phyloP scores from a whole-genome alignment of 1,140 invertebrate species.

The Pteromalus puparum region DNA sequence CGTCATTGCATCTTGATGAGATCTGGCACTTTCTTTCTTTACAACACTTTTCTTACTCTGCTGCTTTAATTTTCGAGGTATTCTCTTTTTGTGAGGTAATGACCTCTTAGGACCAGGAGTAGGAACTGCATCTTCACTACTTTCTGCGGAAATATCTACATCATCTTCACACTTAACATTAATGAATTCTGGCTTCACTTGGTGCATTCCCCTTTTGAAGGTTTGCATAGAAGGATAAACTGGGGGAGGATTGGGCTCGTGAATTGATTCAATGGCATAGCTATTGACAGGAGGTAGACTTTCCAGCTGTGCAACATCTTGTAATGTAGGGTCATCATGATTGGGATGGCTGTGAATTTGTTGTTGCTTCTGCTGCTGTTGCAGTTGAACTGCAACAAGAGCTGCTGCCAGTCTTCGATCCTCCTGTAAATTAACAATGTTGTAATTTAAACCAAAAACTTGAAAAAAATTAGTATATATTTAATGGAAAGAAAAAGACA shows the following conservation, averaged over 20 bases:
- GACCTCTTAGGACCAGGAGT: slow-evolving; percentile 71
- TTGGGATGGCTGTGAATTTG: slow-evolving; percentile 65
- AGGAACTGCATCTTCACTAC: slow-evolving; percentile 66
- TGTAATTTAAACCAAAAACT: not conserved
- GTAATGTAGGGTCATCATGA: slow-evolving; percentile 63
- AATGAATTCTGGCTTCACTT: slow-evolving; percentile 70
- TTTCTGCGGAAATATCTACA: slow-evolving; percentile 68
- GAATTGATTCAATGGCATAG: slow-evolving; percentile 70
- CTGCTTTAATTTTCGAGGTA: slow-evolving; percentile 76
- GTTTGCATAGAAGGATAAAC: slow-evolving; percentile 65
- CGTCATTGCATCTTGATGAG: slow-evolving; percentile 49
- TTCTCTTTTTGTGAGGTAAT: slow-evolving; percentile 77
- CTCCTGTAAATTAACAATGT: slow-evolving; percentile 65
- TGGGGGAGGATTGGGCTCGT: slow-evolving; percentile 62
- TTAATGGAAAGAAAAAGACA: slow-evolving; percentile 6
- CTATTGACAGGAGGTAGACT: slow-evolving; percentile 67
- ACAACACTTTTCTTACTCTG: slow-evolving; percentile 65
- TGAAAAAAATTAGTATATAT: not conserved
- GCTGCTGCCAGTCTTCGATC: slow-evolving; percentile 76
- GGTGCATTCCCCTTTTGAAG: slow-evolving; percentile 65
- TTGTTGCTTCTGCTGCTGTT: slow-evolving; percentile 74
- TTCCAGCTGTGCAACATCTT: slow-evolving; percentile 69
- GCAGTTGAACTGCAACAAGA: slow-evolving; percentile 75
- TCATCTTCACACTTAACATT: slow-evolving; percentile 72
- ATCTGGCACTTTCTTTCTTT: slow-evolving; percentile 61